Evolutionary conservation across 2,888 invertebrate genomes (phyloP), one percentile per base, ranked within the genome.

Genomic region (Athalia circularis): DNA sequence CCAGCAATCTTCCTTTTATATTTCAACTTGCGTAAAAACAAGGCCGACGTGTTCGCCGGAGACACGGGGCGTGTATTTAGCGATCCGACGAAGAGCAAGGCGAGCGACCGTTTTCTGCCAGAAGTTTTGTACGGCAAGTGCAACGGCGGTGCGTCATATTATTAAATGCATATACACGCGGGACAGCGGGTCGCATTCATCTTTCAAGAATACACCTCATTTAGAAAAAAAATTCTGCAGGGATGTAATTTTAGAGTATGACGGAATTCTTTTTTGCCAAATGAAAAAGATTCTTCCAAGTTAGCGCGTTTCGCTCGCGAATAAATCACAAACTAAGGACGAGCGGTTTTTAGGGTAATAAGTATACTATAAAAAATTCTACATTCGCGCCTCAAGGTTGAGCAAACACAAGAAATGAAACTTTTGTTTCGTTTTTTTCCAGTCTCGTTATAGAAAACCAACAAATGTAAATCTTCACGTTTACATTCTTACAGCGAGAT

Each of bases 141-240:
- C 29, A 29, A 29, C 29, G 29, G 29, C 2, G 29, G 29, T 29
- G 29, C 29, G 29, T 29, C 29, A 29, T 29, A 29, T 29, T 29
- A 29, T 29, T 29, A 29, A 29, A 29, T 29, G 29, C 29, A 29
- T 29, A 29, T 29, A 29, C 29, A 29, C 29, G 29, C 29, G 29
- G 29, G 29, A 43, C n/a, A 47, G 64, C 50, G 57, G 67, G n/a
- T 52, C 50, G 13, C 84, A 86, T 85, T 84, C 86, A 86, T 87
- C 85, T 88, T 87, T 88, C 86, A 86, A 88, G 88, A 89, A 88
- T 87, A 62, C 61, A 87, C 74, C 65, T 43, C n/a, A 80, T 62
- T 65, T 79, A 80, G 78, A 86, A 86, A 86, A 87, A 86, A 77
- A 50, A 81, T 78, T 78, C 79, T 80, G 83, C 84, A 54, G 54